A percentile compares a stretch with the other conserved stretches of the same genome.
Evolutionary conservation across 1,140 invertebrate genomes (phyloP).

Genomic region (Trissolcus basalis): DNA sequence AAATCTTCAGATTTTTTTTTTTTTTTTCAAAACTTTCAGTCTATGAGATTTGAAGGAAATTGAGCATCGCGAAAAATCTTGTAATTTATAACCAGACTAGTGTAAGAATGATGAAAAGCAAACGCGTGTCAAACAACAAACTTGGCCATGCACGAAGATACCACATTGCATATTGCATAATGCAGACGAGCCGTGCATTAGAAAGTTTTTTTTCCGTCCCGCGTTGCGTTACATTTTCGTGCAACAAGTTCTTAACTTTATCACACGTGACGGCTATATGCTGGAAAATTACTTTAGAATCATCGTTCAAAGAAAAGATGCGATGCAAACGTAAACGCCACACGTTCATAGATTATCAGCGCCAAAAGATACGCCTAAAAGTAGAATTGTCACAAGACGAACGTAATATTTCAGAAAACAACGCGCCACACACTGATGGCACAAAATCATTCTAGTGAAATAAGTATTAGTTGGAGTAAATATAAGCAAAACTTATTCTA

Average conservation of each 20-base stretch:
- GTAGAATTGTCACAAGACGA: background rate
- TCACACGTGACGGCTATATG: constrained; percentile 18
- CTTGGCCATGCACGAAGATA: constrained; percentile 11
- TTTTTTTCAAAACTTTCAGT: too few species aligned
- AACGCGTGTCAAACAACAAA: constrained; percentile 31
- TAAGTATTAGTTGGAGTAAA: constrained; percentile 69
- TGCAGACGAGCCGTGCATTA: constrained; percentile 28
- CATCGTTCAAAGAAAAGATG: constrained; percentile 12
- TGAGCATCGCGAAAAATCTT: too few species aligned
- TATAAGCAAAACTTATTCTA: constrained; percentile 64
- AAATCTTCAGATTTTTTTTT: too few species aligned
- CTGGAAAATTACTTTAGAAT: constrained; percentile 8
- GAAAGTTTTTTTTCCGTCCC: constrained; percentile 44
- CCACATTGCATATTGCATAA: constrained; percentile 23
- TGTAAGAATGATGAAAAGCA: constrained; percentile 7
- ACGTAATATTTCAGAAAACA: background rate
- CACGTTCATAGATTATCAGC: too few species aligned
- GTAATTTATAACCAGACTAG: too few species aligned
- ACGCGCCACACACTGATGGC: constrained; percentile 53
- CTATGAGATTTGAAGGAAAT: too few species aligned
- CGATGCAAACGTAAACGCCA: too few species aligned
- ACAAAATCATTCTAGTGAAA: constrained; percentile 68
- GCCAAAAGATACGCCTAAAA: too few species aligned
- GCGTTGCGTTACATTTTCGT: constrained; percentile 33
- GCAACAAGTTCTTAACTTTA: constrained; percentile 46